These are phyloP conservation scores for Xanthorhoe designata DNA, from an alignment of 2,888 invertebrate species.

Conservation along the genomic window DNA sequence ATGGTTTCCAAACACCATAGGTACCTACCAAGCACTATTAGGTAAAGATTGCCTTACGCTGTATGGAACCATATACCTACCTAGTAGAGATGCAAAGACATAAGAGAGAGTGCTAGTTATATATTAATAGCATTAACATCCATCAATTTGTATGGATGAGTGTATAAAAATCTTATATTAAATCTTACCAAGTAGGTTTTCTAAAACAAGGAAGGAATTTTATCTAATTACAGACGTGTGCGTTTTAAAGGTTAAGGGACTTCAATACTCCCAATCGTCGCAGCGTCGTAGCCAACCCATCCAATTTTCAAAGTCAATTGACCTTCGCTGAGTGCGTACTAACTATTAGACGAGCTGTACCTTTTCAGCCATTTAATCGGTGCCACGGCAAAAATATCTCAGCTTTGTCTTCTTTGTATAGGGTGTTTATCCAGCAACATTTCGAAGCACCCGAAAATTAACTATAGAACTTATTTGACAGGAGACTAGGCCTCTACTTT, in stretches of 20 bases:
- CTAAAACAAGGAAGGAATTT: background rate
- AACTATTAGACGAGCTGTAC: conserved; percentile 22
- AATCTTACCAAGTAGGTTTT: background rate
- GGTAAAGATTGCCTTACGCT: too few species aligned
- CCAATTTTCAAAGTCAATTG: conserved; percentile 33
- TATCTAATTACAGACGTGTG: conserved; percentile 1
- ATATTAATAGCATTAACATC: too few species aligned
- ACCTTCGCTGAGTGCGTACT: conserved; percentile 27
- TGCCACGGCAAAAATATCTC: conserved; percentile 31
- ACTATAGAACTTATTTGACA: background rate
- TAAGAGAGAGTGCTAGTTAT: too few species aligned
- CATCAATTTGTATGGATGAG: too few species aligned
- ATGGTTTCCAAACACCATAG: too few species aligned
- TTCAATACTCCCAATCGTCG: conserved; percentile 15
- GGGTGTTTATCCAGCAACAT: conserved; percentile 10
- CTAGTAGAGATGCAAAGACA: too few species aligned
- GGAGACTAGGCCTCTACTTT: background rate
- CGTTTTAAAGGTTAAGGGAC: conserved; percentile 1
- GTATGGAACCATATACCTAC: too few species aligned
- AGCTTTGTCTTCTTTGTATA: conserved; percentile 20
- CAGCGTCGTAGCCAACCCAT: conserved; percentile 23
- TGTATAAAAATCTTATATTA: too few species aligned
- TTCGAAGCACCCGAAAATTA: background rate
- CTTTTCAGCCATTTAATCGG: conserved; percentile 26
- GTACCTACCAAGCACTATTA: too few species aligned